These are phyloP conservation scores for Trachemys scripta DNA, from an alignment of 2,113 vertebrate species.

Conservation along the genomic window DNA sequence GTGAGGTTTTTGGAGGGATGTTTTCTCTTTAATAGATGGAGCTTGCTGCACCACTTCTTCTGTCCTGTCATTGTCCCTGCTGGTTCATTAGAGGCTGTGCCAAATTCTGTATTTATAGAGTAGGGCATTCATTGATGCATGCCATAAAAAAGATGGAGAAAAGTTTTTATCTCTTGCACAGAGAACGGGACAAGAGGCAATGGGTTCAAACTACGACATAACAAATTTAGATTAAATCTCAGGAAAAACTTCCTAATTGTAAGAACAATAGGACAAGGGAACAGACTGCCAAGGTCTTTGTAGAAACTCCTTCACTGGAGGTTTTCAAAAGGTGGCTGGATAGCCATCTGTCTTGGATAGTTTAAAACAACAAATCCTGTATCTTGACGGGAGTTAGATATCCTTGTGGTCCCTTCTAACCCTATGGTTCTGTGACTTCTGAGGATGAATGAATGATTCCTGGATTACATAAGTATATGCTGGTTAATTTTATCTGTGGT, in stretches of 20 bases:
- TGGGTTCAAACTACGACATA: background rate
- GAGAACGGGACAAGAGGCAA: background rate
- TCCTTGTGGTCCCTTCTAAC: background rate
- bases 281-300: background rate
- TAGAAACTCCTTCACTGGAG: background rate
- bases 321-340: background rate
- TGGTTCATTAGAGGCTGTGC: background rate
- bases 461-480: background rate
- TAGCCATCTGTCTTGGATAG: background rate
- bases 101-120: conserved; percentile 18
- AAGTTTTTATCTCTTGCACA: conserved; percentile 9
- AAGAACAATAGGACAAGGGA: background rate
- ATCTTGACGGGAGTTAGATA: background rate
- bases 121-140: background rate
- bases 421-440: background rate
- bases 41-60: background rate
- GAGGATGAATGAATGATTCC: background rate
- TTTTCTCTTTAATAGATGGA: background rate
- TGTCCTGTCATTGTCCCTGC: background rate
- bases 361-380: background rate
- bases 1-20: background rate
- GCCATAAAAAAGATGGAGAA: background rate
- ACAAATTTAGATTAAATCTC: background rate
- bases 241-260: background rate
- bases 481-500: background rate